These are phyloP conservation scores for Montipora sp. DNA, from an alignment of 64 coral and sea anemone species.

Conservation along the genomic window DNA sequence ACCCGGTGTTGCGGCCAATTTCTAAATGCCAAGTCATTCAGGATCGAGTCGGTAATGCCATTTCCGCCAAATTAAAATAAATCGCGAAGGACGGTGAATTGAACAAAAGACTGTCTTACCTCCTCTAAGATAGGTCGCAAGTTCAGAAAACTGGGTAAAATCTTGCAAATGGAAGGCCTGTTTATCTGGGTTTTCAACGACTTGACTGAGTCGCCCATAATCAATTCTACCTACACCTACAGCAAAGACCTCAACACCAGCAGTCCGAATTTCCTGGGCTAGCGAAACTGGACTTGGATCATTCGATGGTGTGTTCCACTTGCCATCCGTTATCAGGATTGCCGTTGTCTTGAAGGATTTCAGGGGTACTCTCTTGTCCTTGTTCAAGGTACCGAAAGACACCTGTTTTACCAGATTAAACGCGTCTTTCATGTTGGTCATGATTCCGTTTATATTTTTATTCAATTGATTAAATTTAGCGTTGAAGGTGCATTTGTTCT, in stretches of 20 bases:
- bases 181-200: conserved; percentile 8
- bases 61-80: no score
- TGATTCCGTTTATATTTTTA: neutral
- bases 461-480: conserved; percentile 35
- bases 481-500: conserved; percentile 89
- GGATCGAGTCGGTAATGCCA: no score
- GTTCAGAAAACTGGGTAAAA: conserved; percentile 77
- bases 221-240: conserved; percentile 69
- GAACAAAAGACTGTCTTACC: conserved; percentile 31
- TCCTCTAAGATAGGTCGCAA: conserved; percentile 83
- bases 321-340: conserved; percentile 76
- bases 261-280: conserved; percentile 19
- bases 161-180: conserved; percentile 70
- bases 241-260: conserved; percentile 61
- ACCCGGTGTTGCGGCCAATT: no score
- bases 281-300: neutral
- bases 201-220: conserved; percentile 7
- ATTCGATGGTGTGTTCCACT: conserved; percentile 47
- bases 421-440: conserved; percentile 77
- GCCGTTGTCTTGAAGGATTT: conserved; percentile 54
- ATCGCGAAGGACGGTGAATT: no score
- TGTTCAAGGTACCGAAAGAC: conserved; percentile 12
- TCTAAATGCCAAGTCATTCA: no score
- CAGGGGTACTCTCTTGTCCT: conserved; percentile 7
- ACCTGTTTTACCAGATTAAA: conserved; percentile 53